Evolutionary conservation across 30 jellyfish, hydroid and myxozoan species (phyloP).

Genomic region (Clytia hemisphaerica): DNA sequence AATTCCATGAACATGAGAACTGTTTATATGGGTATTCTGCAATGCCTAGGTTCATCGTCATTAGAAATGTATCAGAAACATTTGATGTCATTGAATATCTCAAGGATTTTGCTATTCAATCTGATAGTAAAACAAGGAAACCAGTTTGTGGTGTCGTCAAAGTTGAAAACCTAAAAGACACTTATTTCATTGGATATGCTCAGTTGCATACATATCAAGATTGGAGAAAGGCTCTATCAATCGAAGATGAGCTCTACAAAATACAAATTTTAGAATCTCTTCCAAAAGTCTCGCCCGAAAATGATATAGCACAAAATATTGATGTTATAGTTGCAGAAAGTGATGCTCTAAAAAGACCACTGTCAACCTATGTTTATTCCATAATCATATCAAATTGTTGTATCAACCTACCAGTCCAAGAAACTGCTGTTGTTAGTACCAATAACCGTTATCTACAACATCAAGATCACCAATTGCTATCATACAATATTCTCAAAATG

Average conservation of each 20-base stretch:
- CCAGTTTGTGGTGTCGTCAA: background rate
- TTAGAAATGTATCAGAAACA: background rate
- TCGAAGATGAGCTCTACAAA: no score
- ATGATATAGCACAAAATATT: no score
- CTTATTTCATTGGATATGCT: constrained; percentile 10
- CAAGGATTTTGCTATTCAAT: background rate
- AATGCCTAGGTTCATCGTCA: constrained; percentile 7
- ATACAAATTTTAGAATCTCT: constrained; percentile 6
- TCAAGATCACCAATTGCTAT: constrained; percentile 10
- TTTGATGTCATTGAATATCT: background rate
- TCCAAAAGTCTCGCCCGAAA: constrained; percentile 10
- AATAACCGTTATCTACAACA: constrained; percentile 1
- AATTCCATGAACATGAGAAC: background rate
- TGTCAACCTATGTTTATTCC: constrained; percentile 20
- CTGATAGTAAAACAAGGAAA: background rate
- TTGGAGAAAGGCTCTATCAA: constrained; percentile 3
- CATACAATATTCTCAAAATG: constrained; percentile 22
- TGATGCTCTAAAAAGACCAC: constrained; percentile 8
- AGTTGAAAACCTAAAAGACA: background rate
- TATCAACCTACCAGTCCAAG: background rate
- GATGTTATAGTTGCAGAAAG: constrained; percentile 14
- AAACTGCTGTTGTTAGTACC: constrained; percentile 5
- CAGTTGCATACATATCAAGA: constrained; percentile 3
- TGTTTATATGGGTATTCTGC: constrained; percentile 13
- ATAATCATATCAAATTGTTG: background rate